These are phyloP conservation scores for Sminthopsis crassicaudata DNA, from an alignment of 2,113 vertebrate species.

Conservation along the genomic window DNA sequence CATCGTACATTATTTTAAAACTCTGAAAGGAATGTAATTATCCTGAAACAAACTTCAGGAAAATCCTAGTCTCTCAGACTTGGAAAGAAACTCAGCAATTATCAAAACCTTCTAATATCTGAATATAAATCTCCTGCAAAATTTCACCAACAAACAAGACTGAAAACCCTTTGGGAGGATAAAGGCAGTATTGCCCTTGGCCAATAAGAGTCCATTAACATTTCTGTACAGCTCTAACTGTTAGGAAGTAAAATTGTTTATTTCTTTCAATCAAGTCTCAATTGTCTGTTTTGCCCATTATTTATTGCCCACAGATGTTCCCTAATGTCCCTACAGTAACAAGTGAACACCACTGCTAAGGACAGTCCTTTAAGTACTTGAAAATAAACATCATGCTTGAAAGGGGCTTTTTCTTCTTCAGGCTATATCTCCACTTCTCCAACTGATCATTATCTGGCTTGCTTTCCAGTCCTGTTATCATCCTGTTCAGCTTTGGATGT, in stretches of 20 bases:
- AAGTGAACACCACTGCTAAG: neutral
- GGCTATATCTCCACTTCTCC: neutral
- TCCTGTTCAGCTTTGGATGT: neutral
- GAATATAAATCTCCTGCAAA: neutral
- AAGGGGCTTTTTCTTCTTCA: neutral
- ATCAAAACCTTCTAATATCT: neutral
- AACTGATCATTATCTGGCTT: neutral
- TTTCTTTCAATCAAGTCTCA: neutral
- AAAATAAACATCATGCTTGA: neutral
- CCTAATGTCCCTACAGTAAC: neutral
- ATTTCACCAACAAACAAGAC: neutral
- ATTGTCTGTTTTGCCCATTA: neutral
- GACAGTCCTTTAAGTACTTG: neutral
- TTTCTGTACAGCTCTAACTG: neutral
- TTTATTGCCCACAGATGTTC: neutral
- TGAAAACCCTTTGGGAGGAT: neutral
- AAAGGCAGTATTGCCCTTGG: too few relatives aligned
- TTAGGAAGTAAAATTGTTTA: neutral
- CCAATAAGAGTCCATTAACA: too few relatives aligned
- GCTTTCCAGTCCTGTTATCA: neutral
- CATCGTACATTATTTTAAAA: neutral
- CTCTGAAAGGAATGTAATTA: too few relatives aligned
- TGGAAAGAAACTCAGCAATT: neutral
- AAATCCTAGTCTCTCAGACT: neutral
- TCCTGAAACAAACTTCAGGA: neutral